phyloP scores from a whole-genome alignment of 2,113 vertebrate species.

The Mobula hypostoma region DNA sequence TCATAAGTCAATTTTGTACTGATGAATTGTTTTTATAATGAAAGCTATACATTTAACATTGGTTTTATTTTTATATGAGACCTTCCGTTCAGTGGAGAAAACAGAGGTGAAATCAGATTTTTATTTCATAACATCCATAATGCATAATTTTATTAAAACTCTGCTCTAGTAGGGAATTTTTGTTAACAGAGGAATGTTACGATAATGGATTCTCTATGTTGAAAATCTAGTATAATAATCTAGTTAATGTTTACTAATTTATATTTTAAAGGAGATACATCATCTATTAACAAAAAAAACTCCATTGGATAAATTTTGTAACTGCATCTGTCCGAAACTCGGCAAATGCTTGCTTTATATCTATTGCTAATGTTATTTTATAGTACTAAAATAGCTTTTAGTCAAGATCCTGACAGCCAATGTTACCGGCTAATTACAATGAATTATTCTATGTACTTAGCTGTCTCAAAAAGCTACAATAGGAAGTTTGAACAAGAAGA shows the following conservation, averaged over 20 bases:
- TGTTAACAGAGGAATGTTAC: background rate
- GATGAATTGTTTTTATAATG: background rate
- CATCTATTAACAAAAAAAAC: background rate
- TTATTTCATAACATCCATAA: background rate
- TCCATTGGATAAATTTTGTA: background rate
- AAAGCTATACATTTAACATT: background rate
- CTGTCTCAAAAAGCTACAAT: conserved; percentile 37
- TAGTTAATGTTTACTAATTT: background rate
- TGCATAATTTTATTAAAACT: background rate
- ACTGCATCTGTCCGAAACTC: background rate
- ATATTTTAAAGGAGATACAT: background rate
- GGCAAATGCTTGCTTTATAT: background rate
- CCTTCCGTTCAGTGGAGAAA: too few relatives aligned
- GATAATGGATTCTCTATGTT: background rate
- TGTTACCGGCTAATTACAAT: conserved; percentile 7
- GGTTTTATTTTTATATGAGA: background rate
- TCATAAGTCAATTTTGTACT: background rate
- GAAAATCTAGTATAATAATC: background rate
- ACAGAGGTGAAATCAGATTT: background rate
- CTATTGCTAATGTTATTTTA: background rate
- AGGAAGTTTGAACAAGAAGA: conserved; percentile 39
- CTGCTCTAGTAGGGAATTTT: background rate
- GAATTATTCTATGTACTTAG: conserved; percentile 13
- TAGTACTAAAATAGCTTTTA: background rate
- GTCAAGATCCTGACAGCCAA: background rate